Evolutionary conservation across 2,797 vertebrate species (phyloP), one percentile per base, ranked within the genome.

Genomic region (Apogon talboti): DNA sequence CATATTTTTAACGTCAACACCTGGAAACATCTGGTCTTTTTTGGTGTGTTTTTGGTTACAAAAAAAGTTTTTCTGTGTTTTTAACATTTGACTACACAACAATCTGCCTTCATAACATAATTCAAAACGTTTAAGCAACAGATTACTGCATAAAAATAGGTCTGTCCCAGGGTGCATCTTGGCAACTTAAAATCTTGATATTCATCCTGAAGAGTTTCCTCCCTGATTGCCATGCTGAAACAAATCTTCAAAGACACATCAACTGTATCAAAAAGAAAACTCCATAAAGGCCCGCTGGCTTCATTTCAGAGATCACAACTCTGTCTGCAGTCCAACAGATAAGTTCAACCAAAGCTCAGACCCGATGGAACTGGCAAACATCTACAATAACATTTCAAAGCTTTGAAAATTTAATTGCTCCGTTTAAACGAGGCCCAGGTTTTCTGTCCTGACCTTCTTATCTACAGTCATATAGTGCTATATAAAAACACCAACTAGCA

Each of bases 311-410:
- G 18, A 40, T 47, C 11, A 47, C 21, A 2, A n/a, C 41, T 2
- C 37, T n/a, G 7, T 54, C 21, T 53, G 24, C 3, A 15, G 1
- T 33, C 54, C 44, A 30, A 13, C 0, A 35, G 1, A 50, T 28
- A 60, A 37, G 18, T 56, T 46, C 11, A 41, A 51, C 33, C 8
- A 49, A 28, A 48, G 1, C 19, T 5, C 21, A 38, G 11, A 38
- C 30, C 30, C 14, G 28, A 19, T 16, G 35, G 5, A 12, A 19
- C 12, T 57, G 33, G 12, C 30, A 33, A 48, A 40, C 14, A n/a
- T 6, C n/a, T 45, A 15, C 0, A 24, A 6, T 3, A 30, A 64
- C 3, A 54, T 48, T 37, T 59, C 24, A 69, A 44, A 74, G 62
- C 24, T 11, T 19, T 53, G 0, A 28, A 16, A 12, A 9, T 42